Evolutionary conservation across 2,888 invertebrate genomes (phyloP), one percentile per base, ranked within the genome.

Genomic region (Lycocerus yunnanus): DNA sequence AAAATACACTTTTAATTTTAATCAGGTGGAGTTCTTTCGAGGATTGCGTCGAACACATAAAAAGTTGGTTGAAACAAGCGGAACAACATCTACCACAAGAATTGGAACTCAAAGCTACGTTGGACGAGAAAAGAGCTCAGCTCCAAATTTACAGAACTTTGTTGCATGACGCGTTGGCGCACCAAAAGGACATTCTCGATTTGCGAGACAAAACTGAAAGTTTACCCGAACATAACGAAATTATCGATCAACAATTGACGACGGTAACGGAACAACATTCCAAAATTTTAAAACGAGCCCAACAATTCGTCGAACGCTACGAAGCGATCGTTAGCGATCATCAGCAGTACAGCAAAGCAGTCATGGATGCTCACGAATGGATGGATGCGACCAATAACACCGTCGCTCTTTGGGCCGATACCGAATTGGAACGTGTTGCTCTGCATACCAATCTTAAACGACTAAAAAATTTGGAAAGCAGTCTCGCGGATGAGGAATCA

Each of bases 91-190:
- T 97, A 18, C 93, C 94, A 0, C 90, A 91, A 70, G 94, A 96
- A 80, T 91, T 97, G 59, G 94, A 95, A 84, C 85, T 96, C 3
- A 95, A 93, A 83, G 92, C 95, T 0, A 96, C 95, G 0, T 88
- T 97, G 75, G 97, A 97, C 86, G 97, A 97, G 85, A 98, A 98
- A 87, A 92, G 95, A 76, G 93, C 93, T 60, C 96, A 97, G 85
- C 88, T 97, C 58, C 95, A 95, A 84, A 90, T 93, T 0, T 97
- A 97, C 83, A 91, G 96, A 82, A 91, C 92, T 68, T 89, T 94
- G 74, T 89, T 96, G 58, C 95, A 95, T 85, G 97, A 97, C 81
- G 93, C 95, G 5, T 90, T 93, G 70, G 90, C 93, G 43, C 95
- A 96, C 85, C 95, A 97, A 84, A 94, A 96, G 84, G 95, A 95